Evolutionary conservation across 2,888 invertebrate genomes (phyloP).

Genomic region (Tuberolachnus salignus): DNA sequence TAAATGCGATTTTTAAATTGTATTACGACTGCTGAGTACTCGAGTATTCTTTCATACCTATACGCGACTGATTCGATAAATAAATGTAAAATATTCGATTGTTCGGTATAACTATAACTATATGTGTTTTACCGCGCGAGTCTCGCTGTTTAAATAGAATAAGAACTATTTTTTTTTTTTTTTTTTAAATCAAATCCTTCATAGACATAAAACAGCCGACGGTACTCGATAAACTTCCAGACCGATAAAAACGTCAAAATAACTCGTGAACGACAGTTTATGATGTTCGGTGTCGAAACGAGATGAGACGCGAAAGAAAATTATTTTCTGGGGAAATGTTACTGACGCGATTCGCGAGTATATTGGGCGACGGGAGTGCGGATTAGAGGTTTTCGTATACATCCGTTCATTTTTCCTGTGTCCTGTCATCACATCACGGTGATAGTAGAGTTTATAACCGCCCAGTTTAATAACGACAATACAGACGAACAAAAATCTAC

Average conservation of each 20-base stretch:
- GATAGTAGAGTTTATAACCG: constrained; percentile 1
- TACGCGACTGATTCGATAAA: too few species aligned
- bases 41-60: too few species aligned
- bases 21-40: too few species aligned
- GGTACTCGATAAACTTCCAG: not conserved
- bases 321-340: not conserved
- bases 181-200: not conserved
- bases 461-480: constrained; percentile 40
- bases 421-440: not conserved
- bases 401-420: constrained; percentile 10
- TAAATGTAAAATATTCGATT: too few species aligned
- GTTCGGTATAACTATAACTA: too few species aligned
- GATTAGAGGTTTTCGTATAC: not conserved
- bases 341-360: not conserved
- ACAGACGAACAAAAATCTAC: constrained; percentile 23
- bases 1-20: too few species aligned
- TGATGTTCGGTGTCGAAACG: not conserved
- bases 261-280: constrained; percentile 15
- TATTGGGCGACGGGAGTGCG: not conserved
- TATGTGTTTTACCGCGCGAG: too few species aligned
- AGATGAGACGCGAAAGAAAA: not conserved
- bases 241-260: constrained; percentile 31
- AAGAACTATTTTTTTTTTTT: not conserved
- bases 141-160: not conserved
- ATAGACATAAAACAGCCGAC: not conserved